Conservation (phyloP, 1,140 invertebrate species). For the Brachionus sp. region DNA sequence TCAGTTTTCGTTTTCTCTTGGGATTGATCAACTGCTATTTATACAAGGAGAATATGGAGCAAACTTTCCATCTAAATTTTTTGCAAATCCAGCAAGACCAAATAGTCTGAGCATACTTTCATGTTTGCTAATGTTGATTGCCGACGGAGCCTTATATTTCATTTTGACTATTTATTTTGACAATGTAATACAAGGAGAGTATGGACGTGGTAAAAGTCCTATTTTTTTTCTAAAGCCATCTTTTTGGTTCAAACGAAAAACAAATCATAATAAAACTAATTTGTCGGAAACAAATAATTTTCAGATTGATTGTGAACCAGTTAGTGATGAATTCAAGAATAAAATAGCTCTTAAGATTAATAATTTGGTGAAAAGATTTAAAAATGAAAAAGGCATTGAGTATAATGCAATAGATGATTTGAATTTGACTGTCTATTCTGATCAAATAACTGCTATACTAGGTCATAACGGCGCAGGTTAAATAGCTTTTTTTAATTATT, state of each 20-base stretch:
- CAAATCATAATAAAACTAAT: neutral
- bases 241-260: constrained; percentile 57
- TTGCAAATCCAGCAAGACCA: constrained; percentile 16
- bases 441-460: constrained; percentile 74
- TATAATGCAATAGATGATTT: constrained; percentile 41
- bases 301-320: neutral
- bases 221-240: constrained; percentile 21
- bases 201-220: neutral
- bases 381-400: constrained; percentile 27
- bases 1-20: constrained; percentile 22
- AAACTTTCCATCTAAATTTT: neutral
- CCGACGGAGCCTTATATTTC: constrained; percentile 13
- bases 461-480: constrained; percentile 72
- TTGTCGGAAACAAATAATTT: neutral
- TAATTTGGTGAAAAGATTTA: constrained; percentile 45
- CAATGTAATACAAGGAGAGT: constrained; percentile 30
- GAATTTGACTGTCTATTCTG: constrained; percentile 60
- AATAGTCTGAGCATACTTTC: constrained; percentile 13
- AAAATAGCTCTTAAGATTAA: constrained; percentile 5
- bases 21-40: neutral
- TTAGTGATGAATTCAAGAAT: neutral
- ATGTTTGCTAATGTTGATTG: constrained; percentile 12
- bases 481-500: no score
- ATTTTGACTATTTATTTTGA: constrained; percentile 38
- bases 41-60: neutral